Conservation (phyloP, 2,113 vertebrate species). For the Lepus timidus region DNA sequence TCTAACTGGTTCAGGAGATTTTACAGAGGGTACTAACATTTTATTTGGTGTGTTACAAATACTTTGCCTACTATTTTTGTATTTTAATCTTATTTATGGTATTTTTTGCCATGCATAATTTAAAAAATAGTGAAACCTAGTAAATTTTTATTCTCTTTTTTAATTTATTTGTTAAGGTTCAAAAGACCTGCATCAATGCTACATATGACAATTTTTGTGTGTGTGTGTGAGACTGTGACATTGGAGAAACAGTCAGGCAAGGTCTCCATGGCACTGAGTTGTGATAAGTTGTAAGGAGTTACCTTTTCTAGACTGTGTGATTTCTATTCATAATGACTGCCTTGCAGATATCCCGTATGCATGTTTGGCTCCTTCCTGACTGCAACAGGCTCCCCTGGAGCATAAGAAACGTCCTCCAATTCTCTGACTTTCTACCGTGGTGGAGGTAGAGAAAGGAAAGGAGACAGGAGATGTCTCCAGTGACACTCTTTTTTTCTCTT, state of each 20-base stretch:
- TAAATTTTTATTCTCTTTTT: slow-evolving; percentile 34
- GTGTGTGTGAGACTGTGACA: neutral
- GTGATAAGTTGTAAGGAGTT: neutral
- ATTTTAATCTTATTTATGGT: slow-evolving; percentile 63
- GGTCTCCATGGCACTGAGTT: neutral
- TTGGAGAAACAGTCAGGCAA: slow-evolving; percentile 6
- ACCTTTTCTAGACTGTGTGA: neutral
- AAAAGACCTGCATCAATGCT: neutral
- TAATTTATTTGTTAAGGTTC: slow-evolving; percentile 62
- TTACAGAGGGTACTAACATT: slow-evolving; percentile 11
- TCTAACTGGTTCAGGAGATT: slow-evolving; percentile 26
- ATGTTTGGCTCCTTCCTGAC: neutral
- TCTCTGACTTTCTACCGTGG: neutral
- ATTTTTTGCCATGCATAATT: slow-evolving; percentile 37
- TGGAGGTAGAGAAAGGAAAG: neutral
- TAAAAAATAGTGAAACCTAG: slow-evolving; percentile 44
- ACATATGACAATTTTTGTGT: slow-evolving; percentile 26
- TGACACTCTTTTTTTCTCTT: neutral
- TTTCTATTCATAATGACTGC: slow-evolving; percentile 43
- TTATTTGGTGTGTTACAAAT: slow-evolving; percentile 11
- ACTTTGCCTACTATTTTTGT: slow-evolving; percentile 17
- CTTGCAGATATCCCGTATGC: neutral
- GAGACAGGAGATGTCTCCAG: neutral
- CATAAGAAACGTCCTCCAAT: neutral
- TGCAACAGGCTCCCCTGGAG: neutral